A percentile compares a stretch with the other conserved stretches of the same genome.
phyloP scores from a whole-genome alignment of 2,113 vertebrate species.

The Tetraodon nigroviridis region DNA sequence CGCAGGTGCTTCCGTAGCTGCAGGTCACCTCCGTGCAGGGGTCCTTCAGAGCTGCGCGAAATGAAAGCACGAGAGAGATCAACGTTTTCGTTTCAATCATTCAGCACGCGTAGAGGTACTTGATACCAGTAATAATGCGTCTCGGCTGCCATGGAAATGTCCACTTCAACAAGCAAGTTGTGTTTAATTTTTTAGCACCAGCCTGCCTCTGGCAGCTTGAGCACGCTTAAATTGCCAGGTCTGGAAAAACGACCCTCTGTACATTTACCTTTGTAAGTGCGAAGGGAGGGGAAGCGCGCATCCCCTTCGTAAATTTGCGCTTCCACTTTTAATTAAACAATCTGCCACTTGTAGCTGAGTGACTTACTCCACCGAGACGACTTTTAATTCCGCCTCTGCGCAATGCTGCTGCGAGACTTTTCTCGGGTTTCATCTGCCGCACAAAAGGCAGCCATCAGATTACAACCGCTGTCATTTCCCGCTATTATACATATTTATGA shows the following conservation, averaged over 20 bases:
- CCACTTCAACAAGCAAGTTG: slow-evolving; percentile 57
- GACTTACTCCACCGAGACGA: slow-evolving; percentile 27
- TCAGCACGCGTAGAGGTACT: slow-evolving; percentile 16
- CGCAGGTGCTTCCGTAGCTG: slow-evolving; percentile 91
- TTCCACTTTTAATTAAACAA: slow-evolving; percentile 54
- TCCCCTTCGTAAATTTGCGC: slow-evolving; percentile 27
- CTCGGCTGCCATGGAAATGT: slow-evolving; percentile 49
- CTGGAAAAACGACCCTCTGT: slow-evolving; percentile 52
- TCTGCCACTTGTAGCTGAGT: slow-evolving; percentile 34
- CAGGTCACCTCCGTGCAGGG: slow-evolving; percentile 86
- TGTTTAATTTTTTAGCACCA: slow-evolving; percentile 45
- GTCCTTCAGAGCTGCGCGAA: slow-evolving; percentile 83
- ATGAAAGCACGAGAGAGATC: slow-evolving; percentile 8
- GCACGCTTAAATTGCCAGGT: slow-evolving; percentile 38
- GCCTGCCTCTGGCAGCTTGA: slow-evolving; percentile 55
- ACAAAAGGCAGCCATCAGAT: slow-evolving; percentile 50
- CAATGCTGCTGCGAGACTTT: slow-evolving; percentile 12
- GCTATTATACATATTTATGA: slow-evolving; percentile 68
- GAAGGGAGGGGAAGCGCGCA: slow-evolving; percentile 2
- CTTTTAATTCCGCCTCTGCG: slow-evolving; percentile 36
- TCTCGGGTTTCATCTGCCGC: slow-evolving; percentile 28
- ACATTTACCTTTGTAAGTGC: slow-evolving; percentile 53
- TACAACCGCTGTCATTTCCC: slow-evolving; percentile 51
- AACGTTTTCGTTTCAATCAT: slow-evolving; percentile 1
- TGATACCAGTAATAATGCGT: slow-evolving; percentile 5